Conservation (phyloP, 2,888 invertebrate species). For the Eledona agricola region DNA sequence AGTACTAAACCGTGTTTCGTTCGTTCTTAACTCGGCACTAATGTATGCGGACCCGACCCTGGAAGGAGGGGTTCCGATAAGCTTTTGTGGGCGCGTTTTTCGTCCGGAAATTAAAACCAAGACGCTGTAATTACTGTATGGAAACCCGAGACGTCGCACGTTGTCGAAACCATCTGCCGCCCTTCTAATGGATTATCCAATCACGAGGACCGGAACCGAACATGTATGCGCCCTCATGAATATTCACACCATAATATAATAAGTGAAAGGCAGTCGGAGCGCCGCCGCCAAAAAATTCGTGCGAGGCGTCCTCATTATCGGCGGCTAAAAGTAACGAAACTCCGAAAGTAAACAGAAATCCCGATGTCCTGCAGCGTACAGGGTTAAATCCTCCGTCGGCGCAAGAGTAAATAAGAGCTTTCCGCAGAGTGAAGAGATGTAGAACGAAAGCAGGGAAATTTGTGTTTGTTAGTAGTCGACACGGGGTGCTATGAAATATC, state of each 20-base stretch:
- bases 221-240: constrained; percentile 41
- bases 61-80: constrained; percentile 20
- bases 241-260: constrained; percentile 42
- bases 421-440: constrained; percentile 40
- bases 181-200: constrained; percentile 39
- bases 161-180: constrained; percentile 37
- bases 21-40: constrained; percentile 38
- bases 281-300: too few relatives aligned
- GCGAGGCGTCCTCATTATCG: too few relatives aligned
- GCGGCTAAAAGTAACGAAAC: too few relatives aligned
- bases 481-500: constrained; percentile 52
- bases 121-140: constrained; percentile 22
- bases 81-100: constrained; percentile 19
- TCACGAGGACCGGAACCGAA: constrained; percentile 31
- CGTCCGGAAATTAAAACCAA: constrained; percentile 14
- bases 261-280: constrained; percentile 42
- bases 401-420: constrained; percentile 30
- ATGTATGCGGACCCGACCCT: constrained; percentile 35
- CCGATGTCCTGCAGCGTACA: too few relatives aligned
- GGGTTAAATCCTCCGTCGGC: constrained; percentile 12
- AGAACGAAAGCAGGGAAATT: constrained; percentile 44
- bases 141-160: constrained; percentile 26
- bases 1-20: constrained; percentile 44
- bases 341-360: too few relatives aligned
- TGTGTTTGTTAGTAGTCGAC: constrained; percentile 53